These are phyloP conservation scores for Catocala sponsa DNA, from an alignment of 2,888 invertebrate species.

Conservation along the genomic window DNA sequence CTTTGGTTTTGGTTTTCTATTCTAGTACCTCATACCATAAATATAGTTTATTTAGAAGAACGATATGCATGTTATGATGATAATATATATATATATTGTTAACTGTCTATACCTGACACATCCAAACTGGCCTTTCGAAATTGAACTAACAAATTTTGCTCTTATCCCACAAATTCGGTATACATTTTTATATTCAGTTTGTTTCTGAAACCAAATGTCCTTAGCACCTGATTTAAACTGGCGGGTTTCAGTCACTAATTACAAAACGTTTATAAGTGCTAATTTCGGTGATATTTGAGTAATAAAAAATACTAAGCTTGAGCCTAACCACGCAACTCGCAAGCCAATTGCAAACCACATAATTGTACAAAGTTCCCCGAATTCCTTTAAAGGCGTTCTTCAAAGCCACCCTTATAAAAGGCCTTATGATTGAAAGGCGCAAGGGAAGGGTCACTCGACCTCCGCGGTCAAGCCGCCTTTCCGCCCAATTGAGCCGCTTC, in stretches of 20 bases:
- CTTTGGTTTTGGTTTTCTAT: constrained; percentile 6
- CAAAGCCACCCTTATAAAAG: constrained; percentile 64
- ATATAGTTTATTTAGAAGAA: too few species aligned
- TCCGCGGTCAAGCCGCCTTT: constrained; percentile 79
- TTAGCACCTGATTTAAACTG: too few species aligned
- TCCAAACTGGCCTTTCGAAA: background rate
- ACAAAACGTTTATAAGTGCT: constrained; percentile 9
- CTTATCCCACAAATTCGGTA: too few species aligned
- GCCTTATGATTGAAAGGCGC: constrained; percentile 72
- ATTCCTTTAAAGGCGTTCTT: constrained; percentile 59
- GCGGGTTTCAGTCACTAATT: background rate
- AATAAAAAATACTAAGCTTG: background rate
- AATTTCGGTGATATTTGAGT: constrained; percentile 4
- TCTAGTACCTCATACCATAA: background rate
- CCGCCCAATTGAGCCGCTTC: constrained; percentile 77
- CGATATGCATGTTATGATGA: too few species aligned
- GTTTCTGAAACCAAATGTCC: too few species aligned
- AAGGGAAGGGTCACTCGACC: constrained; percentile 82
- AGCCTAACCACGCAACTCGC: constrained; percentile 23
- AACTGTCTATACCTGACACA: background rate
- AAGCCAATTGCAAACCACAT: constrained; percentile 40
- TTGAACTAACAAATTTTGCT: too few species aligned
- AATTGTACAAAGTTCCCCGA: constrained; percentile 50
- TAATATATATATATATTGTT: too few species aligned
- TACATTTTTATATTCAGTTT: too few species aligned